These are phyloP conservation scores for Megaleporinus macrocephalus DNA, from an alignment of 2,113 vertebrate genomes.

Conservation along the genomic window DNA sequence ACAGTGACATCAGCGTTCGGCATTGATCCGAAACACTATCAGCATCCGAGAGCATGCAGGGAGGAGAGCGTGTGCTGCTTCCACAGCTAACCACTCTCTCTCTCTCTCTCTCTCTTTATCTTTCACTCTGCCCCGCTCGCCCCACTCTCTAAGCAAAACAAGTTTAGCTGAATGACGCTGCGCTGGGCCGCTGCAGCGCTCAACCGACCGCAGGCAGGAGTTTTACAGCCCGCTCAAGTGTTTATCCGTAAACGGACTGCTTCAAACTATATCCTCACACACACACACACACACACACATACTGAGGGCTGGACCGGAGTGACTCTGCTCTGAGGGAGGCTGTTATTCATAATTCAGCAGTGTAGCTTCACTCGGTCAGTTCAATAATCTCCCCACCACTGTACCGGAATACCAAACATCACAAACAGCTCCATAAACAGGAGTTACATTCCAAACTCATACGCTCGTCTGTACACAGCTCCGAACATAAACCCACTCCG, in stretches of 20 bases:
- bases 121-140: background rate
- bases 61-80: background rate
- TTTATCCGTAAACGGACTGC: conserved; percentile 20
- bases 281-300: conserved; percentile 13
- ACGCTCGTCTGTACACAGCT: too few relatives aligned
- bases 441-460: background rate
- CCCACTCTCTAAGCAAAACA: conserved; percentile 8
- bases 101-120: background rate
- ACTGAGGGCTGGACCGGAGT: background rate
- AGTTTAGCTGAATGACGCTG: background rate
- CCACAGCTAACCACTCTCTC: background rate
- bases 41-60: background rate
- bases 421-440: background rate
- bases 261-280: background rate
- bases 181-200: too few relatives aligned
- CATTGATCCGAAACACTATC: background rate
- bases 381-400: background rate
- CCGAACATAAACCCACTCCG: too few relatives aligned
- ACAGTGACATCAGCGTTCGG: background rate
- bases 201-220: conserved; percentile 13
- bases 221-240: conserved; percentile 21
- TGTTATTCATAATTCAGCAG: conserved; percentile 13
- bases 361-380: background rate
- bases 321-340: background rate
- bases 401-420: conserved; percentile 1